phyloP scores from a whole-genome alignment of 2,888 invertebrate species.

The Lysandra coridon region DNA sequence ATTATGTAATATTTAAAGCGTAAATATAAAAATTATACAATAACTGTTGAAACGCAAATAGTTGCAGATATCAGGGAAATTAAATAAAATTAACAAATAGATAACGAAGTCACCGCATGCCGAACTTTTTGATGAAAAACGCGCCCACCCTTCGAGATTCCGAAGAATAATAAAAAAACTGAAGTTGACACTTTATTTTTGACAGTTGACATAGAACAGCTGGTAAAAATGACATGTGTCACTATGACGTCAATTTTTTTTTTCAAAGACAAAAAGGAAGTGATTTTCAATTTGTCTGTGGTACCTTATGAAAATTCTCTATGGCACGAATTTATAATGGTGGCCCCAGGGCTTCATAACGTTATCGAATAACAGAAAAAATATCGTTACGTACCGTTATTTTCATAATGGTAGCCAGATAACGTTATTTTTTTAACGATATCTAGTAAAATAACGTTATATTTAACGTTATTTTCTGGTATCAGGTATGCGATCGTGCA shows the following conservation, averaged over 20 bases:
- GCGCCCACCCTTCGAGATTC: slow-evolving; percentile 44
- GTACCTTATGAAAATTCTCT: too few species aligned
- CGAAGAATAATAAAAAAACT: slow-evolving; percentile 40
- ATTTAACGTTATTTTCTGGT: too few species aligned
- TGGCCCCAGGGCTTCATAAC: too few species aligned
- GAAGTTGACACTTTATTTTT: slow-evolving; percentile 27
- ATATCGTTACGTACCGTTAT: too few species aligned
- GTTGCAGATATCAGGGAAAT: slow-evolving; percentile 17
- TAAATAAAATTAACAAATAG: slow-evolving; percentile 31
- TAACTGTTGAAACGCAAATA: slow-evolving; percentile 31
- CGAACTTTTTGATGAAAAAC: slow-evolving; percentile 45
- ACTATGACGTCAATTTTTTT: background rate
- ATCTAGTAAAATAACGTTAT: too few species aligned
- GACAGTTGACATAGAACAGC: slow-evolving; percentile 18
- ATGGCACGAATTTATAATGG: too few species aligned
- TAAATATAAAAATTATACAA: slow-evolving; percentile 26
- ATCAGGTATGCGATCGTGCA: too few species aligned
- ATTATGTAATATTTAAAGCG: slow-evolving; percentile 64
- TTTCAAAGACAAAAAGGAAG: background rate
- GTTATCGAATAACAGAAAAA: too few species aligned
- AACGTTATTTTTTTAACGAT: too few species aligned
- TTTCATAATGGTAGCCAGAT: too few species aligned
- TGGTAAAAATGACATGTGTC: background rate
- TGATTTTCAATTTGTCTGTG: too few species aligned
- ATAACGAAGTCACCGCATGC: slow-evolving; percentile 57